These are phyloP conservation scores for Calosoma granatense DNA, from an alignment of 1,140 invertebrate genomes.

Conservation along the genomic window DNA sequence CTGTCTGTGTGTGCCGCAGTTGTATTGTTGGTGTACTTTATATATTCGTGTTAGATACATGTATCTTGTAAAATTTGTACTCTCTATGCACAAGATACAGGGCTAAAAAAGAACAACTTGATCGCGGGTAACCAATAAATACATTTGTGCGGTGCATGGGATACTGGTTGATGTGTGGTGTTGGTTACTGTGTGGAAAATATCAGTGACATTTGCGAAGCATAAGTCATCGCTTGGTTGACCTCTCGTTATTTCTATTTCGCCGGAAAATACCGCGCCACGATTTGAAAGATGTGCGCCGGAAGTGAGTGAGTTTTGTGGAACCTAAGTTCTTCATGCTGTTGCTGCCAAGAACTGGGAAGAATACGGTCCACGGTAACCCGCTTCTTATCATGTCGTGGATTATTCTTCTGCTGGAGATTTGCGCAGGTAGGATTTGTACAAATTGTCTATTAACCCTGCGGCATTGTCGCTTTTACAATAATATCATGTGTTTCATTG, in stretches of 20 bases:
- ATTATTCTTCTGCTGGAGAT: conserved; percentile 1
- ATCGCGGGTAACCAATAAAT: neutral
- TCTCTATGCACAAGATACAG: conserved; percentile 6
- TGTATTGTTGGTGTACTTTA: neutral
- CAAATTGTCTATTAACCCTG: too few species aligned
- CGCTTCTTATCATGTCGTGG: neutral
- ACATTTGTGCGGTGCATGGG: neutral
- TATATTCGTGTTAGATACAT: too few species aligned
- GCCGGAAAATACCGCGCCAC: neutral
- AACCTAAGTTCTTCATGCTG: neutral
- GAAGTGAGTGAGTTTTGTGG: conserved; percentile 3
- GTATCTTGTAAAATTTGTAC: conserved; percentile 9
- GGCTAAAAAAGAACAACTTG: too few species aligned
- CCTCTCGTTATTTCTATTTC: neutral
- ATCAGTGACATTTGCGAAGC: neutral
- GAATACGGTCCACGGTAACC: neutral
- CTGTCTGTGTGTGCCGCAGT: neutral
- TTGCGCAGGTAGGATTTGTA: neutral
- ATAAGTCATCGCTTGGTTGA: neutral
- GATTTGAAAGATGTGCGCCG: neutral
- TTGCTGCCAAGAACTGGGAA: neutral
- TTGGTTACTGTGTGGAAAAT: neutral
- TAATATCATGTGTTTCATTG: too few species aligned
- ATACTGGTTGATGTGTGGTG: neutral
- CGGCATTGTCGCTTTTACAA: too few species aligned